Percentiles rank a stretch among this genome's conserved stretches.
Evolutionary conservation across 2,888 invertebrate genomes (phyloP).

Genomic region (Eupithecia vulgata): DNA sequence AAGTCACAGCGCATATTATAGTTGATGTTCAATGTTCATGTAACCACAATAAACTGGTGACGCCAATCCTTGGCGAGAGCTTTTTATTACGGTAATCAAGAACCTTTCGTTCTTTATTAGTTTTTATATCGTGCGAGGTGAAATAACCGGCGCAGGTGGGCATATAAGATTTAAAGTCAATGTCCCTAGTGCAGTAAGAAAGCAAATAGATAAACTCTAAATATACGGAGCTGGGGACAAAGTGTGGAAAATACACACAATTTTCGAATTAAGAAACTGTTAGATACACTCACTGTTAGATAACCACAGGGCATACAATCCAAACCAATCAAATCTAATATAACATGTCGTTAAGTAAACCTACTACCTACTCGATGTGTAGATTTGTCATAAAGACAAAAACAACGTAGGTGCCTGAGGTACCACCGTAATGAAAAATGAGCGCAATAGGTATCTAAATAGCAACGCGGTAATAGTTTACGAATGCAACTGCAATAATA

Average conservation of each 20-base stretch:
- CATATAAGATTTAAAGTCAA: conserved; percentile 11
- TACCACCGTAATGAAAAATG: conserved; percentile 32
- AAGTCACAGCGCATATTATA: conserved; percentile 21
- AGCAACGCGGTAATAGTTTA: conserved; percentile 44
- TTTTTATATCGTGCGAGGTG: conserved; percentile 42
- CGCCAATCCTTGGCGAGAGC: conserved; percentile 43
- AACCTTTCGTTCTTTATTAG: conserved; percentile 45
- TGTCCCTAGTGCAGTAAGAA: background rate
- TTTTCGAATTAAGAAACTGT: background rate
- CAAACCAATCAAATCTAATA: background rate
- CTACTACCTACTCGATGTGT: background rate
- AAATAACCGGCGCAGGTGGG: conserved; percentile 39
- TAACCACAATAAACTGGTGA: conserved; percentile 52
- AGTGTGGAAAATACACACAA: background rate
- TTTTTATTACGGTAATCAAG: conserved; percentile 50
- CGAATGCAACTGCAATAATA: conserved; percentile 72
- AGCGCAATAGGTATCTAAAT: conserved; percentile 32
- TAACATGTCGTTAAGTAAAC: background rate
- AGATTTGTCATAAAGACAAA: background rate
- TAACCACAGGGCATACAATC: background rate
- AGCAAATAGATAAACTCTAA: background rate
- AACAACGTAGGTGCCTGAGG: background rate
- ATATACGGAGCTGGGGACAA: background rate
- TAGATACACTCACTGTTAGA: background rate
- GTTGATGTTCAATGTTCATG: conserved; percentile 24